A percentile compares a stretch with the other conserved stretches of the same genome.
Conservation (phyloP, 2,113 vertebrate species). For the Microcebus jonahi region DNA sequence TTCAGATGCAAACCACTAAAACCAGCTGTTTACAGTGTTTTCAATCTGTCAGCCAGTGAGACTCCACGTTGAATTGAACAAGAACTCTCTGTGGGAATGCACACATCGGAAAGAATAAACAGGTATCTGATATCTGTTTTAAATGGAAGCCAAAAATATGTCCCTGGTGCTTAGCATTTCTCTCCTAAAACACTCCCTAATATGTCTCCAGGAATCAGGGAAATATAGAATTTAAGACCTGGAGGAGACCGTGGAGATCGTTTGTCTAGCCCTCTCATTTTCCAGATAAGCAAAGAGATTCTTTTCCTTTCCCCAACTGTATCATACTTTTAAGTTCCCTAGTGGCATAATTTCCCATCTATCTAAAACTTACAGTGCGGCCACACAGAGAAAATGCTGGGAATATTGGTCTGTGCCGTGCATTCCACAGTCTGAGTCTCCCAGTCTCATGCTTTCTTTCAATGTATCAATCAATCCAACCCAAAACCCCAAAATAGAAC, state of each 20-base stretch:
- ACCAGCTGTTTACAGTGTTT: neutral
- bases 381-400: neutral
- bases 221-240: neutral
- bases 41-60: neutral
- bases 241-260: neutral
- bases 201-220: neutral
- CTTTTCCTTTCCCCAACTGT: neutral
- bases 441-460: neutral
- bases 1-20: neutral
- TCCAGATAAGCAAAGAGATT: neutral
- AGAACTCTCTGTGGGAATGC: neutral
- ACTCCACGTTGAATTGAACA: conserved; percentile 28
- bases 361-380: neutral
- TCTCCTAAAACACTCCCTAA: neutral
- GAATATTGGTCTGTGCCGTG: neutral
- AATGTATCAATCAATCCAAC: neutral
- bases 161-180: conserved; percentile 4
- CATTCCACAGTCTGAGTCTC: neutral
- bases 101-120: neutral
- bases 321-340: conserved; percentile 28
- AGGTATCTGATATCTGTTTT: neutral
- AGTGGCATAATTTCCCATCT: neutral
- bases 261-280: neutral
- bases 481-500: neutral
- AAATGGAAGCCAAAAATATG: conserved; percentile 37